Conservation (phyloP, 2,888 invertebrate species). For the Chamaedrilus cognettii region DNA sequence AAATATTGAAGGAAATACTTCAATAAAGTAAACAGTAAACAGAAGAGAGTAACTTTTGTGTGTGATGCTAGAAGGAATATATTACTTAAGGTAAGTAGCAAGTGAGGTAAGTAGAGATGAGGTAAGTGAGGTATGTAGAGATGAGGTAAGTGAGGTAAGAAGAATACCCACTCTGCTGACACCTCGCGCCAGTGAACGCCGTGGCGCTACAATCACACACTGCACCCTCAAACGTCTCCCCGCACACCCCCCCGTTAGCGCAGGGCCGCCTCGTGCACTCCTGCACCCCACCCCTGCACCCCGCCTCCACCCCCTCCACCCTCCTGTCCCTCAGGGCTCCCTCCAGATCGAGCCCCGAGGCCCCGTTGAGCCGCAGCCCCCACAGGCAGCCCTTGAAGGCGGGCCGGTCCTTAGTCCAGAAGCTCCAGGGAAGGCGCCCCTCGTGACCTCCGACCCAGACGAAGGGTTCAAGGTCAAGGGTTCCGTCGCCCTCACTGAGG, state of each 20-base stretch:
- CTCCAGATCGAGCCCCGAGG: conserved; percentile 24
- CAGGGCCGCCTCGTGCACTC: conserved; percentile 44
- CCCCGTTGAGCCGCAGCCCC: conserved; percentile 44
- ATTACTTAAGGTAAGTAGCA: too few species aligned
- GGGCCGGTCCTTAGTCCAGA: conserved; percentile 44
- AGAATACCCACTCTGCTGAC: conserved; percentile 30
- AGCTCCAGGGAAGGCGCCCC: conserved; percentile 47
- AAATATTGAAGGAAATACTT: too few species aligned
- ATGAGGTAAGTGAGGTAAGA: too few species aligned
- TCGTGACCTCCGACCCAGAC: conserved; percentile 43
- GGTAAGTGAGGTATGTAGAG: too few species aligned
- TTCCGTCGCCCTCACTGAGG: conserved; percentile 27
- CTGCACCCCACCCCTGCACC: conserved; percentile 35
- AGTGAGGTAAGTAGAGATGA: too few species aligned
- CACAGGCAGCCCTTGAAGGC: conserved; percentile 53
- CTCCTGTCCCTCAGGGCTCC: conserved; percentile 20
- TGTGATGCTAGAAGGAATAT: too few species aligned
- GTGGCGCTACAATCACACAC: conserved; percentile 54
- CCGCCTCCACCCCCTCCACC: conserved; percentile 31
- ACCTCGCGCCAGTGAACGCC: conserved; percentile 42
- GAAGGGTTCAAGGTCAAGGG: conserved; percentile 32
- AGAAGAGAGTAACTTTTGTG: too few species aligned
- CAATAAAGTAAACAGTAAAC: too few species aligned
- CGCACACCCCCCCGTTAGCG: conserved; percentile 47
- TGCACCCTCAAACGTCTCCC: conserved; percentile 44